These are phyloP conservation scores for Drosophila mimica DNA, from an alignment of 2,888 invertebrate genomes.

Conservation along the genomic window DNA sequence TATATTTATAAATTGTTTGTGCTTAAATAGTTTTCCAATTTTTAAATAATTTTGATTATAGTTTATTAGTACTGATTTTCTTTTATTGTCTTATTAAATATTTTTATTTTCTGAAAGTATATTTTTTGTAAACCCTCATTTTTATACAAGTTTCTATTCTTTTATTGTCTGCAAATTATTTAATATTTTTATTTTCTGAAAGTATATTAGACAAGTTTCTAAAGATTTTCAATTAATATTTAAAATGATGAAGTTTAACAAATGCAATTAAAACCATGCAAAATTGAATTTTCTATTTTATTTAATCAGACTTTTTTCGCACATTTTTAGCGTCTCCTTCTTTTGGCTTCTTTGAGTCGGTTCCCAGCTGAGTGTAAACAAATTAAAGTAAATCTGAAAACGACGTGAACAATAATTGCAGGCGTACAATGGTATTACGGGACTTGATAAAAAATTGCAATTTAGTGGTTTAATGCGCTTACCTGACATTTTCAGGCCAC, in stretches of 20 bases:
- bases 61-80: background rate
- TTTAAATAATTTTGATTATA: background rate
- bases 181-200: background rate
- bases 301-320: constrained; percentile 9
- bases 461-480: constrained; percentile 69
- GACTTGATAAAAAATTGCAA: constrained; percentile 58
- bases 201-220: background rate
- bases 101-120: background rate
- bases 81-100: background rate
- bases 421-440: constrained; percentile 43
- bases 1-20: background rate
- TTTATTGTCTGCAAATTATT: background rate
- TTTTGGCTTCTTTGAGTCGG: constrained; percentile 21
- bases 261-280: background rate
- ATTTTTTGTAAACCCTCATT: background rate
- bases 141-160: background rate
- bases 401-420: constrained; percentile 46
- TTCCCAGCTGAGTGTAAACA: constrained; percentile 34
- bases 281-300: background rate
- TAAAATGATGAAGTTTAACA: background rate
- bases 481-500: constrained; percentile 28
- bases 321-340: constrained; percentile 8
- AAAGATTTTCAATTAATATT: background rate
- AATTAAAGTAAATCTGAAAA: constrained; percentile 48
- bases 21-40: background rate